Conservation (phyloP, 2,797 vertebrate genomes). For the Natrix natrix region DNA sequence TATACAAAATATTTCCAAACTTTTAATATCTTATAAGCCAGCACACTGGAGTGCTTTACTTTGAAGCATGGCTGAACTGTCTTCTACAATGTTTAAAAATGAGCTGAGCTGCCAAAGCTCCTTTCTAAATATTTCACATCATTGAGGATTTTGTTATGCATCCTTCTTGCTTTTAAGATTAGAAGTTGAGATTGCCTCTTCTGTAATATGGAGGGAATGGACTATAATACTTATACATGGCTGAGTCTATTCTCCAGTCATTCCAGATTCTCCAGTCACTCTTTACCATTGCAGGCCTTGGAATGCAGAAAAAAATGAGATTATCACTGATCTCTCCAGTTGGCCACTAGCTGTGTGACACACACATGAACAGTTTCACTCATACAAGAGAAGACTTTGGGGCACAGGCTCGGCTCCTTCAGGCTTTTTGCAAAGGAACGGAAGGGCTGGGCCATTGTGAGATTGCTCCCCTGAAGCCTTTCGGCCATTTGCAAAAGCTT, state of each 20-base stretch:
- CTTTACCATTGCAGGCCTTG: neutral
- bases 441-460: too few species aligned
- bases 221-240: neutral
- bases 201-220: neutral
- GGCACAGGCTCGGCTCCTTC: too few species aligned
- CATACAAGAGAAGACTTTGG: too few species aligned
- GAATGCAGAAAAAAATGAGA: neutral
- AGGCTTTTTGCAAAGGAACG: too few species aligned
- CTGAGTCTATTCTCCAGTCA: neutral
- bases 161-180: neutral
- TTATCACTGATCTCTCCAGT: neutral
- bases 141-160: neutral
- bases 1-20: slow-evolving; percentile 14
- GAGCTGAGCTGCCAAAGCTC: neutral
- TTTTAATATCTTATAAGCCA: slow-evolving; percentile 2
- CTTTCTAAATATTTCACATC: neutral
- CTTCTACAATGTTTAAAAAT: neutral
- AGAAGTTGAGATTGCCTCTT: neutral
- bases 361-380: too few species aligned
- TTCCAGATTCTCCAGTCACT: neutral
- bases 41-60: neutral
- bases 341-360: neutral
- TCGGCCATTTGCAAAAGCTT: too few species aligned
- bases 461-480: too few species aligned
- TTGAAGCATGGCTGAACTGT: slow-evolving; percentile 11